Base-by-base conservation (phyloP, 2,113 vertebrate species). In the Salvator merianae region DNA sequence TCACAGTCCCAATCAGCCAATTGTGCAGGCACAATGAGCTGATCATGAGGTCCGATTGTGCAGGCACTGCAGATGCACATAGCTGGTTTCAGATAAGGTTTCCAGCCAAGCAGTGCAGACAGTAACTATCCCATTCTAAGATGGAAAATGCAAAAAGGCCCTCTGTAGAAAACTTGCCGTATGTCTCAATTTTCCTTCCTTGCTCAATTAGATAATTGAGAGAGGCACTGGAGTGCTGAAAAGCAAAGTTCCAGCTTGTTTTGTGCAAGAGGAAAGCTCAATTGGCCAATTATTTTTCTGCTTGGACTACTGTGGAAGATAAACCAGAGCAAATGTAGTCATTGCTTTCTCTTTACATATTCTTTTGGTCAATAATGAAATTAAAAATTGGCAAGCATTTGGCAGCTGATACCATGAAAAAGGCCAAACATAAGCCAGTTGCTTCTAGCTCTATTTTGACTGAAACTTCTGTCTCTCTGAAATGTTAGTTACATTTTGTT, bases 221-320 rank as follows among this genome's bases (percentile, higher is more conserved):
- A 88, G 71, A 12, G 5, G 80, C 1, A 43, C 0, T 2, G 28
- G 59, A 87, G 77, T 50, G 81, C 69, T 1, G 50, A 87, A 59
- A 88, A 92, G 79, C 43, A 72, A 86, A 88, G 84, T 30, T 75
- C 30, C 62, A 75, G 18, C 80, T 92, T 93, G 26, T 81, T 92
- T 93, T 91, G 78, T 87, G 80, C 70, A 82, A 71, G 59, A 76
- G n/a, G 2, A 26, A 89, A 91, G 47, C 75, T 83, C 85, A 91
- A 18, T 83, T 5, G 66, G n/a, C 28, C 28, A 43, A 69, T 87
- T 84, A 32, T 86, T 77, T 85, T 89, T 55, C 59, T 34, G 28
- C 13, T 83, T 92, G 73, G 14, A 50, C 12, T 87, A 68, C 73
- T 47, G 1, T 82, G 88, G 55, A 79, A 38, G 20, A 63, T 77